A percentile compares a stretch with the other conserved stretches of the same genome.
phyloP scores from a whole-genome alignment of 1,140 invertebrate species.

The Trypoxylus dichotomus region DNA sequence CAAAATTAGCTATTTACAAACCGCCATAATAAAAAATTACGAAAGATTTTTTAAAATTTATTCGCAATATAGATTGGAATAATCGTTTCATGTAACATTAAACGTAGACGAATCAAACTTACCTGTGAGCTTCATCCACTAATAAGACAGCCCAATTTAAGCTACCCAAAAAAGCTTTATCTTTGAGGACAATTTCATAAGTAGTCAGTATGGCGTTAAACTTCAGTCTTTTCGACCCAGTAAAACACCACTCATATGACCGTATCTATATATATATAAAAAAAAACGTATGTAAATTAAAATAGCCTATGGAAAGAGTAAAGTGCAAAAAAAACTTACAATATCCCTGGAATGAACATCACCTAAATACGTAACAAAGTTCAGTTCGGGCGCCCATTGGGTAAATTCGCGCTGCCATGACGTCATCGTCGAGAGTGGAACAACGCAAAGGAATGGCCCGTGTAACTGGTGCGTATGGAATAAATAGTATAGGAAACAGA shows the following conservation, averaged over 20 bases:
- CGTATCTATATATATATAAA: constrained; percentile 76
- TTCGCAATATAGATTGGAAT: no score
- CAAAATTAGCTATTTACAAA: no score
- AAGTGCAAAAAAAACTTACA: constrained; percentile 63
- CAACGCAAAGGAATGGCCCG: constrained; percentile 96
- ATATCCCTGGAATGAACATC: constrained; percentile 85
- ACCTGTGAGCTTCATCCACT: constrained; percentile 96
- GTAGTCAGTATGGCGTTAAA: constrained; percentile 98
- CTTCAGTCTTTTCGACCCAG: constrained; percentile 89
- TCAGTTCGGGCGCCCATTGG: constrained; percentile 96
- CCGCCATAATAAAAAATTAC: no score
- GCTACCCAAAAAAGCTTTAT: constrained; percentile 88
- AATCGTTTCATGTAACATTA: background rate
- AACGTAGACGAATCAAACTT: constrained; percentile 18
- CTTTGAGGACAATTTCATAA: constrained; percentile 98
- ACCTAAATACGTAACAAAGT: constrained; percentile 98
- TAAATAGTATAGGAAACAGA: constrained; percentile 90
- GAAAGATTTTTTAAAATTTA: no score
- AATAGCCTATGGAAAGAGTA: background rate
- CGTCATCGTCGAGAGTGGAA: constrained; percentile 98
- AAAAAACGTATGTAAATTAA: constrained; percentile 31
- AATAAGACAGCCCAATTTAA: constrained; percentile 92
- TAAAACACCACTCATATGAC: constrained; percentile 95
- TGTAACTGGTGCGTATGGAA: constrained; percentile 89
- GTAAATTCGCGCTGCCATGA: constrained; percentile 98